These are phyloP conservation scores for Nansenia antarctica DNA, from an alignment of 2,113 vertebrate genomes.

Conservation along the genomic window DNA sequence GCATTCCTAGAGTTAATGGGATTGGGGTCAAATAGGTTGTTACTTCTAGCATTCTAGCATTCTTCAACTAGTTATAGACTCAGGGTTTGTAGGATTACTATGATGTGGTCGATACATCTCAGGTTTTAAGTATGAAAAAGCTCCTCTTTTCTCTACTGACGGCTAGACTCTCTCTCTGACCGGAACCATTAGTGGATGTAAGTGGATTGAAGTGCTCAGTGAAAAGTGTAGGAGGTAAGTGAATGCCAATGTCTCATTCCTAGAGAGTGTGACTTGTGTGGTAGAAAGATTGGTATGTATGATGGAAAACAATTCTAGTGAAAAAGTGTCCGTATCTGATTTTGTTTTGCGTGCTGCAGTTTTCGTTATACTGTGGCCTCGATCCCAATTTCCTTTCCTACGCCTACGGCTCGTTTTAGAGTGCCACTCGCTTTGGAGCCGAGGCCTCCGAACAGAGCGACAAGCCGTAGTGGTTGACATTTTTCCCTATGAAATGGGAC, in stretches of 20 bases:
- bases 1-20: not conserved
- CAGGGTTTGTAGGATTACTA: not conserved
- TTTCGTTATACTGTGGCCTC: no score
- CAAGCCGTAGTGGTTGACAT: no score
- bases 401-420: no score
- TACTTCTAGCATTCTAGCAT: not conserved
- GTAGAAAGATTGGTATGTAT: no score
- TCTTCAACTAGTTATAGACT: not conserved
- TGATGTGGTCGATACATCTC: not conserved
- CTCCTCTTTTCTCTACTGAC: not conserved
- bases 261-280: not conserved
- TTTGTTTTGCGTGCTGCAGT: no score
- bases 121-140: not conserved
- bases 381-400: no score
- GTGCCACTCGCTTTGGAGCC: no score
- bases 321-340: no score
- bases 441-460: no score
- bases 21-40: not conserved
- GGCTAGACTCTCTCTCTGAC: not conserved
- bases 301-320: no score
- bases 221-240: not conserved
- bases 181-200: not conserved
- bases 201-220: not conserved
- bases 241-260: not conserved
- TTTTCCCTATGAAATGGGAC: no score